Base-by-base conservation (phyloP, 23 tunicate species). In the Clavelina lepadiformis region DNA sequence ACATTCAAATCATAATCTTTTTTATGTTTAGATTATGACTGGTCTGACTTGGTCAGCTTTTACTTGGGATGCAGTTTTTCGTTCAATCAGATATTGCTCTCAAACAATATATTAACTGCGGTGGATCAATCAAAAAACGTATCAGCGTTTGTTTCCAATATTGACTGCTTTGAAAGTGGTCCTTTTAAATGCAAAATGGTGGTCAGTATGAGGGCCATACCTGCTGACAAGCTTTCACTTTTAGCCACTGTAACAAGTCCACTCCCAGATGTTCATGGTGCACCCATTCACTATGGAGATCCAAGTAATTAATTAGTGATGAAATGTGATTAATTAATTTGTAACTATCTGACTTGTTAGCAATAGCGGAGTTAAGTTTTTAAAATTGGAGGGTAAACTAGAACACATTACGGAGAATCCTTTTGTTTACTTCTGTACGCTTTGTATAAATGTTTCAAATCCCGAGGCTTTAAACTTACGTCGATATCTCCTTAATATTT, bases 1-100 rank as follows among this genome's bases (percentile, higher is more conserved):
- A 13, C 8, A 13, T 21, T 13, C 22, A 19, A 28, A 7, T 26
- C 28, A 2, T 25, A 2, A 22, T 26, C 2, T 3, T 2, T 26
- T 28, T 21, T 65, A 24, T 46, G 66, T 71, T 62, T 38, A 80
- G 89, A 65, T n/a, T 71, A 50, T 66, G 75, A 82, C 61, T 44
- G 58, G 75, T 63, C 73, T 28, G 69, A 82, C 23, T 71, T 67
- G 56, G 83, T 85, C 38, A 46, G 69, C 18, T 85, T 89, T 35
- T 89, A 89, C 66, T 46, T 75, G 67, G 97, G 97, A 3, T 89
- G 97, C 65, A 89, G 97, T 65, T 89, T 81, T 70, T 89, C 97
- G n/a, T 89, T 89, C 55, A 69, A 69, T 46, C 46, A 56, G 19
- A 55, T 82, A 11, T 73, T 89, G 26, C n/a, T 89, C 21, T 65